Evolutionary conservation across 2,888 invertebrate genomes (phyloP).

Genomic region (Xestobium rufovillosum): DNA sequence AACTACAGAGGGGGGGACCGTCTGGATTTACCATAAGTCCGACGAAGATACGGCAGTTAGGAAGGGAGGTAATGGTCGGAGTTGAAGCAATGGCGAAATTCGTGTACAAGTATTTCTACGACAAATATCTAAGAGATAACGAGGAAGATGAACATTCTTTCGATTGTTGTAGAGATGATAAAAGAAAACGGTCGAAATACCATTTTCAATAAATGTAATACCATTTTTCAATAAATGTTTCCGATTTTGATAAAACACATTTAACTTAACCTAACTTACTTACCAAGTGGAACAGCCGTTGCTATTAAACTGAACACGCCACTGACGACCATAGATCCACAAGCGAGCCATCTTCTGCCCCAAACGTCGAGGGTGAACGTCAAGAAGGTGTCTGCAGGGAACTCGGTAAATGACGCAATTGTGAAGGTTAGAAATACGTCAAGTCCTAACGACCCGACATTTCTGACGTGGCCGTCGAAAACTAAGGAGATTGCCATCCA

Average conservation of each 20-base stretch:
- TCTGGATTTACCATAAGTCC: slow-evolving; percentile 23
- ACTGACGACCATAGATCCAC: slow-evolving; percentile 71
- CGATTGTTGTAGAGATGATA: no score
- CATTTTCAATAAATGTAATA: no score
- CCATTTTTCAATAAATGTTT: no score
- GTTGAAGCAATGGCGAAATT: slow-evolving; percentile 25
- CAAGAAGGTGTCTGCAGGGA: slow-evolving; percentile 76
- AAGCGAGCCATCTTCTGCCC: slow-evolving; percentile 80
- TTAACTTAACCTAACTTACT: no score
- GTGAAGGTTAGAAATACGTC: slow-evolving; percentile 82
- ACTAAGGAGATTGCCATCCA: slow-evolving; percentile 88
- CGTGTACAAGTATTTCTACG: slow-evolving; percentile 20
- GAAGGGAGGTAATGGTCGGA: slow-evolving; percentile 22
- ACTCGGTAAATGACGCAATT: slow-evolving; percentile 72
- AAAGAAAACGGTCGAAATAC: no score
- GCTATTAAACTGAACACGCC: slow-evolving; percentile 75
- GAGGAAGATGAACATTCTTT: no score
- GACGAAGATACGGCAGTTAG: slow-evolving; percentile 21
- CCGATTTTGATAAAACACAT: no score
- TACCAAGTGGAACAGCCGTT: slow-evolving; percentile 65
- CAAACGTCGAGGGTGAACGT: slow-evolving; percentile 70
- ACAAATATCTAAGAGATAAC: no score
- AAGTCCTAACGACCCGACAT: slow-evolving; percentile 74
- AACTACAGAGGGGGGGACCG: slow-evolving; percentile 24
- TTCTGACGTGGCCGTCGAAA: slow-evolving; percentile 83